These are phyloP conservation scores for Sepioteuthis lessoniana DNA, from an alignment of 2,888 invertebrate genomes.

Conservation along the genomic window DNA sequence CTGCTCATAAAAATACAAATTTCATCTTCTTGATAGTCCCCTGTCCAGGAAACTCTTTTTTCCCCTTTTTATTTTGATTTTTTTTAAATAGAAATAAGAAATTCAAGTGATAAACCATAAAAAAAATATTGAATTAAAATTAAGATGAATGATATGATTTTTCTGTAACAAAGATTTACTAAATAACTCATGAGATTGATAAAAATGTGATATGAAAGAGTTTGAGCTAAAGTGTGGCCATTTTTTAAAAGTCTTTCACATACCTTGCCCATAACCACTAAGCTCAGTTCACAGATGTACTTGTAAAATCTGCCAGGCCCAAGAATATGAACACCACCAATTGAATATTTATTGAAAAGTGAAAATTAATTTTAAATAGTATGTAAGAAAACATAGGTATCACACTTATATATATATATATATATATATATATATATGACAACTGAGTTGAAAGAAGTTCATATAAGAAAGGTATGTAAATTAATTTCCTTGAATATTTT, in stretches of 20 bases:
- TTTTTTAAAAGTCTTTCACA: background rate
- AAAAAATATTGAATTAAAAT: background rate
- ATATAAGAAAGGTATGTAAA: background rate
- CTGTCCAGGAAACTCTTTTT: background rate
- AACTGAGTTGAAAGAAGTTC: too few species aligned
- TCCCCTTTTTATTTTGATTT: background rate
- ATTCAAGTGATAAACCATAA: background rate
- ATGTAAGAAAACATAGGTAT: background rate
- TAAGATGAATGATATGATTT: background rate
- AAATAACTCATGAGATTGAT: background rate
- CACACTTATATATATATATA: background rate
- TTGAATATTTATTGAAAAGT: background rate
- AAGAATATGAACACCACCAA: background rate
- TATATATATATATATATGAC: too few species aligned
- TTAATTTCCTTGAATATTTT: background rate
- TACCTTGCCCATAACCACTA: background rate
- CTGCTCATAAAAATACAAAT: background rate
- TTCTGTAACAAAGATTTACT: background rate
- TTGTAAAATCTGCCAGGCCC: background rate
- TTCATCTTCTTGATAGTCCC: background rate
- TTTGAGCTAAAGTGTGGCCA: background rate
- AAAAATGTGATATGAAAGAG: background rate
- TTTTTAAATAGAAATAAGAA: background rate
- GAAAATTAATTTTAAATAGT: background rate
- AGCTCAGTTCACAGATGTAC: background rate